Evolutionary conservation across 2,113 vertebrate genomes (phyloP).

Genomic region (Nothocercus nigrocapillus): DNA sequence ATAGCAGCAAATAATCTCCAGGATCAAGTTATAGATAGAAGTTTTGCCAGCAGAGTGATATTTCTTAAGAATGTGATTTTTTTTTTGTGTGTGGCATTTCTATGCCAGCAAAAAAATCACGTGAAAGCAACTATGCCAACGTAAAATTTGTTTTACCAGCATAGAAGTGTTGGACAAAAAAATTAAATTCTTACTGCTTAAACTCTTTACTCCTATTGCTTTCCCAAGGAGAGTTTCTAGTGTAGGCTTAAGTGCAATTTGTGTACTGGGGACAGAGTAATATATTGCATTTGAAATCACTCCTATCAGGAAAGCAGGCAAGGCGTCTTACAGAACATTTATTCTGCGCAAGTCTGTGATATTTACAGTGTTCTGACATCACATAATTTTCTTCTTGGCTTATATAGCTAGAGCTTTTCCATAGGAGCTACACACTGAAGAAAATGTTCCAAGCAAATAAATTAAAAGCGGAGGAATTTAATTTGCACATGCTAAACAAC

Average conservation of each 20-base stretch:
- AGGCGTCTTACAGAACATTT: background rate
- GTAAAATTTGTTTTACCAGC: constrained; percentile 5
- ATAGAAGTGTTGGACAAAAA: constrained; percentile 13
- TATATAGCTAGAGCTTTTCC: background rate
- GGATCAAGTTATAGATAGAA: background rate
- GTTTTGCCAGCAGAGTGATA: background rate
- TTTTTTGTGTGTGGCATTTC: background rate
- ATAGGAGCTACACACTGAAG: background rate
- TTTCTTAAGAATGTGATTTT: constrained; percentile 24
- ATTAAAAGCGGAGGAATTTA: background rate
- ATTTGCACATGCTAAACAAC: background rate
- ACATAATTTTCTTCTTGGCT: background rate
- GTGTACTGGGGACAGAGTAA: background rate
- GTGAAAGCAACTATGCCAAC: constrained; percentile 16
- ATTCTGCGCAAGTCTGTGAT: background rate
- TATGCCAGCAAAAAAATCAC: background rate
- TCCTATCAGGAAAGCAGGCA: background rate
- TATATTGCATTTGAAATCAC: background rate
- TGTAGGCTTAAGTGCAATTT: background rate
- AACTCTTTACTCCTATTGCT: background rate
- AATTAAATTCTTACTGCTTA: background rate
- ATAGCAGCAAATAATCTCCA: constrained; percentile 38
- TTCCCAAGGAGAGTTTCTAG: constrained; percentile 23
- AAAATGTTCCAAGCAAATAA: constrained; percentile 1
- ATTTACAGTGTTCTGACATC: background rate